Base-by-base conservation (phyloP, 2,113 vertebrate genomes). In the Pogona vitticeps region DNA sequence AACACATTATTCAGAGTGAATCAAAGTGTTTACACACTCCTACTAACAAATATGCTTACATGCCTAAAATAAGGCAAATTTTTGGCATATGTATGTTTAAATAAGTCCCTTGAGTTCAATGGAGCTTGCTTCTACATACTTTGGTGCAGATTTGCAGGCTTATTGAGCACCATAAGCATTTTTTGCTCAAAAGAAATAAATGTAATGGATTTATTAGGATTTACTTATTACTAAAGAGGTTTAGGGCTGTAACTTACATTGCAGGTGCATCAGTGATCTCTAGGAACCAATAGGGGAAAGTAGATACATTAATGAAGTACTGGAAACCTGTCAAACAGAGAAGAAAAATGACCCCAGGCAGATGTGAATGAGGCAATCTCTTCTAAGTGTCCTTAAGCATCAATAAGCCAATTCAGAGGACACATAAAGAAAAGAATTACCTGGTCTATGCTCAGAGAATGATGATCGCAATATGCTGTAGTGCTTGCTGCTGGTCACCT, bases 371-470 rank as follows among this genome's bases (percentile, higher is more conserved):
- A 90, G 87, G 59, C n/a, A 88, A 75, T 92, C 88, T 88, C 28
- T 92, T 88, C 61, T n/a, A 46, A 75, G n/a, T 88, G 68, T 85
- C 88, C 56, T 88, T 80, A 88, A 80, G 78, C 85, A 91, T 61
- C 78, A 79, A 76, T n/a, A 23, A 85, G 6, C 5, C 76, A 46
- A 71, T 86, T 88, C 76, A 78, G 33, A 90, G 38, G 77, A 33
- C 80, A 81, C 56, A 83, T 90, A 33, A n/a, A 61, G 82, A 89
- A 77, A 80, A 78, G 36, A 31, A 88, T 86, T 88, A 78, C 40
- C 71, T 88, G 59, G 23, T 88, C 78, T 70, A 75, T 75, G 84
- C 42, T 31, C 59, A 83, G 90, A 84, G 88, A 88, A 85, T 21
- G 10, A 52, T 89, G 40, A 42, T 46, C 28, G 31, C 46, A 88